These are phyloP conservation scores for Diarsia brunnea DNA, from an alignment of 2,888 invertebrate genomes.

Conservation along the genomic window DNA sequence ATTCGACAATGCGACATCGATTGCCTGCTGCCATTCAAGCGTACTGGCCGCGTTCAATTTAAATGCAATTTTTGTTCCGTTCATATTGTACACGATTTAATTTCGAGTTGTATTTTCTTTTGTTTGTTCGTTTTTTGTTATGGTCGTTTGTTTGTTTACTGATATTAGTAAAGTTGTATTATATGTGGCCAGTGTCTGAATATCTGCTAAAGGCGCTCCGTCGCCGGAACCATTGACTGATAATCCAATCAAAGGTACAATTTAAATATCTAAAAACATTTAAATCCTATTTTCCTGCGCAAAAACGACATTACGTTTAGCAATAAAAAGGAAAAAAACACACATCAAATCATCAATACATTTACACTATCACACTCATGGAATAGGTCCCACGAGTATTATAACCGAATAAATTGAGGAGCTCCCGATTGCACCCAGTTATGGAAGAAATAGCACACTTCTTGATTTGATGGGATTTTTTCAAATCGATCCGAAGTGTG, in stretches of 20 bases:
- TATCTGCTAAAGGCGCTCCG: not conserved
- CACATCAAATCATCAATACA: slow-evolving; percentile 18
- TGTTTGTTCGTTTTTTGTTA: not conserved
- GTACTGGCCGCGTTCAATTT: slow-evolving; percentile 53
- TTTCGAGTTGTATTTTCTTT: not conserved
- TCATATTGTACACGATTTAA: slow-evolving; percentile 30
- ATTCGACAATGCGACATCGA: slow-evolving; percentile 16
- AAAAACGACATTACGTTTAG: not conserved
- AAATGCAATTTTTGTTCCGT: slow-evolving; percentile 44
- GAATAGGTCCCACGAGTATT: slow-evolving; percentile 46
- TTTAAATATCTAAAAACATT: not conserved
- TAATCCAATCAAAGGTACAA: not conserved
- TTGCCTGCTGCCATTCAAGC: slow-evolving; percentile 12
- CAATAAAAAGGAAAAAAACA: not conserved
- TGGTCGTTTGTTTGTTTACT: not conserved
- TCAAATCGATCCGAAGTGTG: slow-evolving; percentile 67
- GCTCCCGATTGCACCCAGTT: slow-evolving; percentile 37
- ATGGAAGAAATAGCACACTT: slow-evolving; percentile 56
- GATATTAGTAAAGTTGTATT: not conserved
- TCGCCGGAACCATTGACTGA: no score
- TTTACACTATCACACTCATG: slow-evolving; percentile 16
- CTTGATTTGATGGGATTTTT: slow-evolving; percentile 69
- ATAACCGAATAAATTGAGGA: slow-evolving; percentile 54
- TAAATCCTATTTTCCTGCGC: not conserved
- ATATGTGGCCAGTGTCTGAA: not conserved